Base-by-base conservation (phyloP, 2,888 invertebrate species). In the Magallana nippona region DNA sequence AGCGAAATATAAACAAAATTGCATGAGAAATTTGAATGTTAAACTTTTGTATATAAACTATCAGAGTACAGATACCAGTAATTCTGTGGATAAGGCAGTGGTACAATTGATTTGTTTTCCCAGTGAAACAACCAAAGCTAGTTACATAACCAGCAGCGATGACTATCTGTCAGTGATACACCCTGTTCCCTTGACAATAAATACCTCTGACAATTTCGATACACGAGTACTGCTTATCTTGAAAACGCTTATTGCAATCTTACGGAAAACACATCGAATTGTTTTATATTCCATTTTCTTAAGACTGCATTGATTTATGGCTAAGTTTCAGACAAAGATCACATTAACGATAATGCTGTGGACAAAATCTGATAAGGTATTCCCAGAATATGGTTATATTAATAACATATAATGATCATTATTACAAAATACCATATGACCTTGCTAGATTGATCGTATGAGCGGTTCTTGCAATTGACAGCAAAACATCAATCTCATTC, bases 361-460 rank as follows among this genome's bases (percentile, higher is more conserved):
- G 71, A 71, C 71, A 27, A 71, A 71, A 71, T 71, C 71, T 71
- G 71, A 71, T 71, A 71, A 71, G 71, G 71, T 11, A 71, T 71
- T 71, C 71, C 71, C 15, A 71, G 27, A 71, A 27, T 71, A 71
- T 71, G 71, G 22, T 71, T 71, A 71, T 71, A 27, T 71, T 27
- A 71, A 71, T 71, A 71, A 71, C 71, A 71, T 32, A 71, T 27
- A 71, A 71, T 71, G 27, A 71, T 22, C 71, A 71, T 71, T 71
- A 71, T 71, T 71, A 71, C 27, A 27, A 32, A 71, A 71, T 32
- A 71, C 27, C 71, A 71, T 32, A 32, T 71, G 71, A 71, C 71
- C 62, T 15, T 27, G 22, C 71, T 71, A 27, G 22, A 71, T 71
- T 27, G 22, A 71, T 71, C 71, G 71, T 19, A 22, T 71, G 27